Evolutionary conservation across 2,888 invertebrate species (phyloP), one percentile per base, ranked within the genome.

Genomic region (Temnothorax ravouxi): DNA sequence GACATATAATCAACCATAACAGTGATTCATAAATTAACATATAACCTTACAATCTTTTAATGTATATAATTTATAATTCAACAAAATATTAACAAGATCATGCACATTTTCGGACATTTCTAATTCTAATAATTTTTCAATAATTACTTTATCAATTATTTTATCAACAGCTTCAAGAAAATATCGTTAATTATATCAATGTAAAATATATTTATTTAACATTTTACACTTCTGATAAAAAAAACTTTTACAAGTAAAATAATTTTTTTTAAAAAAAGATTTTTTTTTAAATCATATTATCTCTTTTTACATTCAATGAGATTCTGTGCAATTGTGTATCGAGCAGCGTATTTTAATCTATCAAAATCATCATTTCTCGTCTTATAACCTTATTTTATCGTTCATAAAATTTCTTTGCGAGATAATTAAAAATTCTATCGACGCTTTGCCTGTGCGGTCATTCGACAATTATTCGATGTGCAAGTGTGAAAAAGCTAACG

Each of bases 91-190:
- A 59, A 44, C 15, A 3, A 56, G 1, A 44, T 13, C 25, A 6
- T 21, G 15, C 13, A 59, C 18, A 29, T 29, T 44, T 29, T 44
- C 1, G 0, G 0, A 34, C 4, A 21, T 21, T 34, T 47, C 29
- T 44, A 62, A 62, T 61, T 18, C 18, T 4, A 41, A 72, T 59
- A 25, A 54, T 38, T 72, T 72, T 59, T 72, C 5, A 41, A 54
- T 41, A 72, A 21, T 61, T 62, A 47, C 15, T 62, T 75, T 18
- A 47, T 67, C 38, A 3, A 1, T 50, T 50, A 69, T 18, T 50
- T 50, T 25, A 25, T 72, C 9, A 5, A 4, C 18, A 56, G 0
- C 41, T 3, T 72, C 1, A 6, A 18, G 2, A 54, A 38, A 21
- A 8, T 21, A 38, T 54, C 18, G 3, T 29, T n/a, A n/a, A n/a